These are phyloP conservation scores for Erynnis tages DNA, from an alignment of 2,888 invertebrate genomes.

Conservation along the genomic window DNA sequence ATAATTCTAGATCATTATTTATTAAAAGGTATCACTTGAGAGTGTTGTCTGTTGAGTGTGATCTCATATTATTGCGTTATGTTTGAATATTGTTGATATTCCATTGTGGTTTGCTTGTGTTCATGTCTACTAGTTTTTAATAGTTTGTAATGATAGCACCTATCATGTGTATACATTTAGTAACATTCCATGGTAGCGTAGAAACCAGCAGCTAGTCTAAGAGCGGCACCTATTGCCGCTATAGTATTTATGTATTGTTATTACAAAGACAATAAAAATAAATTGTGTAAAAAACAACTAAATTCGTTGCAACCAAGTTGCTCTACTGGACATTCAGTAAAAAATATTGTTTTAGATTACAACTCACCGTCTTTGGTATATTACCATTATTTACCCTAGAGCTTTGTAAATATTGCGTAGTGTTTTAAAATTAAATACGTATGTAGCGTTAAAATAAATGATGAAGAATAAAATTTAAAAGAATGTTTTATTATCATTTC, in stretches of 20 bases:
- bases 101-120: slow-evolving; percentile 56
- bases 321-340: slow-evolving; percentile 37
- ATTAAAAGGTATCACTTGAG: slow-evolving; percentile 64
- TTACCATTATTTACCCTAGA: slow-evolving; percentile 49
- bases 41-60: slow-evolving; percentile 68
- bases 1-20: slow-evolving; percentile 76
- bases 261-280: slow-evolving; percentile 28
- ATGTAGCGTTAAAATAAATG: slow-evolving; percentile 47
- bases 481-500: slow-evolving; percentile 8
- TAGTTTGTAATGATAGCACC: slow-evolving; percentile 36
- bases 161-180: slow-evolving; percentile 51
- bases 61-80: slow-evolving; percentile 69
- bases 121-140: slow-evolving; percentile 54
- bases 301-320: slow-evolving; percentile 64
- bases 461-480: slow-evolving; percentile 35
- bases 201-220: slow-evolving; percentile 73
- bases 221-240: slow-evolving; percentile 55
- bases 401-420: slow-evolving; percentile 63
- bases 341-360: slow-evolving; percentile 42
- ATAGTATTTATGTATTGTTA: slow-evolving; percentile 38
- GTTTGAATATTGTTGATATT: slow-evolving; percentile 48
- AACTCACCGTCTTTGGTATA: slow-evolving; percentile 44
- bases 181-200: slow-evolving; percentile 69
- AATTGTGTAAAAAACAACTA: slow-evolving; percentile 41
- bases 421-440: slow-evolving; percentile 42